phyloP scores from a whole-genome alignment of 2,888 invertebrate species.

The Schizaphis graminum region DNA sequence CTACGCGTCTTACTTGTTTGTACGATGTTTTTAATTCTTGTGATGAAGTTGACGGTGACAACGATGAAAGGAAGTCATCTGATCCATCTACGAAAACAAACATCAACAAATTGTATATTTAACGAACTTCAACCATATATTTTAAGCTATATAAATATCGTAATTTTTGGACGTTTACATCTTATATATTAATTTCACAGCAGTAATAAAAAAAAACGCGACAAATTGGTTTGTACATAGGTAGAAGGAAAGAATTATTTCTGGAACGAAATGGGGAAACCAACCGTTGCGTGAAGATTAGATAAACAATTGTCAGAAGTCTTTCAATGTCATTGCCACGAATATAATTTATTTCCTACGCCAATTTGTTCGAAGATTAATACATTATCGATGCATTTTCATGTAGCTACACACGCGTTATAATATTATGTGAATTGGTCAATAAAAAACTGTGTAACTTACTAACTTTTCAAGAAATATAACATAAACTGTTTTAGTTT shows the following conservation, averaged over 20 bases:
- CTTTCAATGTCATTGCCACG: slow-evolving; percentile 36
- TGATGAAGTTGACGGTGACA: slow-evolving; percentile 66
- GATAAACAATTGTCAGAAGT: slow-evolving; percentile 23
- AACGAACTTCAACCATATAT: background rate
- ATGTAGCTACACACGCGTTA: background rate
- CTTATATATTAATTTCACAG: background rate
- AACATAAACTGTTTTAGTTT: background rate
- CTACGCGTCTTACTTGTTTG: slow-evolving; percentile 57
- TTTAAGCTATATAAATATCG: background rate
- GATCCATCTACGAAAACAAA: slow-evolving; percentile 57
- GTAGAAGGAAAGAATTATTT: background rate
- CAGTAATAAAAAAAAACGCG: background rate
- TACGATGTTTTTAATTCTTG: slow-evolving; percentile 66
- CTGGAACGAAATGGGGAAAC: slow-evolving; percentile 34
- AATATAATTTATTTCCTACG: background rate
- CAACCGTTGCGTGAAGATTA: slow-evolving; percentile 50
- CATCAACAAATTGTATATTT: background rate
- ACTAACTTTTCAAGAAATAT: background rate
- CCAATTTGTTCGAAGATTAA: background rate
- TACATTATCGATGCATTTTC: too few relatives aligned
- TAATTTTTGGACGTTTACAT: background rate
- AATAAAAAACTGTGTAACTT: background rate
- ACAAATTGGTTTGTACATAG: background rate
- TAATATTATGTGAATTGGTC: background rate
- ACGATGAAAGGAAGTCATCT: slow-evolving; percentile 50